Evolutionary conservation across 2,888 invertebrate species (phyloP).

Genomic region (Nudaria mundana): DNA sequence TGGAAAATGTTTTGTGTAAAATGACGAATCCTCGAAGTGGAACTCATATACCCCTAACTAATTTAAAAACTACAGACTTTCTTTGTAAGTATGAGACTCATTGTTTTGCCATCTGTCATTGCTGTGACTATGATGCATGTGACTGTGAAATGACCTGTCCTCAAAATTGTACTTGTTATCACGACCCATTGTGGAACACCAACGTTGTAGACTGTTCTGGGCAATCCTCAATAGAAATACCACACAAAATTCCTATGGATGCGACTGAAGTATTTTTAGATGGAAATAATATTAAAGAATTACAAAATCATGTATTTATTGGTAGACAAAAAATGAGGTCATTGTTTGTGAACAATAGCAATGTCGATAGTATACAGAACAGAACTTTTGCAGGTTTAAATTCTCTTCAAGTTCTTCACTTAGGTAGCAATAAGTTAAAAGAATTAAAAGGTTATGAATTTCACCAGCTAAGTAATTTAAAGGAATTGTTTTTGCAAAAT

Average conservation of each 20-base stretch:
- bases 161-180: constrained; percentile 95
- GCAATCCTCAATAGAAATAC: constrained; percentile 88
- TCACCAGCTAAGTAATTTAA: constrained; percentile 88
- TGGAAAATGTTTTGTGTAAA: constrained; percentile 93
- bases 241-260: constrained; percentile 94
- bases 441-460: constrained; percentile 92
- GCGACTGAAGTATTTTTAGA: constrained; percentile 96
- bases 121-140: constrained; percentile 97
- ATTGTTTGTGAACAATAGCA: constrained; percentile 92
- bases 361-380: constrained; percentile 92
- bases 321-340: constrained; percentile 94
- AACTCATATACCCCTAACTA: constrained; percentile 88
- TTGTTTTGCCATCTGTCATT: constrained; percentile 96
- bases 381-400: constrained; percentile 94
- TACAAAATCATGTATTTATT: constrained; percentile 93
- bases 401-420: constrained; percentile 88
- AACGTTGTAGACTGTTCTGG: constrained; percentile 96
- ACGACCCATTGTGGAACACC: constrained; percentile 95
- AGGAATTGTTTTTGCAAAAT: constrained; percentile 92
- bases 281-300: constrained; percentile 91
- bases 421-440: constrained; percentile 91
- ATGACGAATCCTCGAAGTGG: constrained; percentile 92
- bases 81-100: constrained; percentile 95
- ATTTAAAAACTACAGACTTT: constrained; percentile 91
- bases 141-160: constrained; percentile 99